Evolutionary conservation across 1,140 invertebrate genomes (phyloP), one percentile per base, ranked within the genome.

Genomic region (Atopsyche davidsoni): DNA sequence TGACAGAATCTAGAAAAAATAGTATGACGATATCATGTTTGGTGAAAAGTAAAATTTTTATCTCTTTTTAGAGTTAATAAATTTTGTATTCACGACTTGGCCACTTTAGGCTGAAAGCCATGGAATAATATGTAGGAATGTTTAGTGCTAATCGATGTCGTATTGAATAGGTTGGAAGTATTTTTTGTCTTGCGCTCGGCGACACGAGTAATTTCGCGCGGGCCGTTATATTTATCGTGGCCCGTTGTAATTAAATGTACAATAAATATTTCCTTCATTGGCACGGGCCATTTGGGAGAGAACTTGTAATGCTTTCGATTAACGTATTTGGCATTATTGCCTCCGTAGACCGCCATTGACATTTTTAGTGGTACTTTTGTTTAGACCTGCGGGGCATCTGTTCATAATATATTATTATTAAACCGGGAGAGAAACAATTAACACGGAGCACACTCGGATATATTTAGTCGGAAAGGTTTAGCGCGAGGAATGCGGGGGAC

Each of bases 261-360:
- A 23, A 53, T 53, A 53, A 53, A 53, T 53, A 53, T 46, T 43
- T 42, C 51, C 28, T 53, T 48, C 51, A 24, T 39, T 47, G 45
- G 36, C 45, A 42, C 19, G 21, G 31, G 35, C 41, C 40, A 39
- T 44, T 38, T 25, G 41, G 14, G 40, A 44, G 13, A 13, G 31
- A 51, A 51, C n/a, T 51, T 51, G 31, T 28, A 43, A 43, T 17
- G 41, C 35, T 57, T 49, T 49, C 55, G 45, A 55, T 52, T 57
- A 52, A 52, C 48, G 50, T 52, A 57, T 57, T 52, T 49, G 55
- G 49, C 50, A 57, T 57, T 57, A 47, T 57, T 52, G 44, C 50
- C 55, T 34, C 44, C 36, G 21, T 18, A 42, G 28, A 19, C 25
- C 17, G 53, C 55, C 46, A 46, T 48, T 57, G 55, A 52, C 55